phyloP scores from a whole-genome alignment of 2,888 invertebrate genomes.

The Lepeophtheirus nordmannii region DNA sequence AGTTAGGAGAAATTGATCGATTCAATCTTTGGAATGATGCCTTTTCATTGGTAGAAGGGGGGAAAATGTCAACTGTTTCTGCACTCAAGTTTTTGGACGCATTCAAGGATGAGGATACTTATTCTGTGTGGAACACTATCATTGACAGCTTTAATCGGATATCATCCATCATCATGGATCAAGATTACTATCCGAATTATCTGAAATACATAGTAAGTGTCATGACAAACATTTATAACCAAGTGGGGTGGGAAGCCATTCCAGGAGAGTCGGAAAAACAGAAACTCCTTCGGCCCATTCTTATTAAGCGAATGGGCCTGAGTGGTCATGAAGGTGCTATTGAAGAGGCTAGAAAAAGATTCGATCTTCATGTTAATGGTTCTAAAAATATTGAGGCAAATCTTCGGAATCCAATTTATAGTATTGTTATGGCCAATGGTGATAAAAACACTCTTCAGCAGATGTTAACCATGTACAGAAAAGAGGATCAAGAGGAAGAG shows the following conservation, averaged over 20 bases:
- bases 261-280: conserved; percentile 50
- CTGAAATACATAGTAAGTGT: conserved; percentile 57
- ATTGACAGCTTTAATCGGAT: conserved; percentile 58
- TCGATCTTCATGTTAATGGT: conserved; percentile 48
- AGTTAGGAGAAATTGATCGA: conserved; percentile 73
- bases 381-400: conserved; percentile 55
- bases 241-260: conserved; percentile 72
- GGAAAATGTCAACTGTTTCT: conserved; percentile 52
- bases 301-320: neutral
- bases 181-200: conserved; percentile 54
- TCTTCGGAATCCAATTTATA: conserved; percentile 67
- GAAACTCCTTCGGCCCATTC: conserved; percentile 1
- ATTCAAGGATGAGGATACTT: conserved; percentile 68
- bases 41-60: conserved; percentile 77
- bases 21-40: conserved; percentile 77
- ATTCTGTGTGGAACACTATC: conserved; percentile 80
- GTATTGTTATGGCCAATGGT: conserved; percentile 57
- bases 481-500: conserved; percentile 78
- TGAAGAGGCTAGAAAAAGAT: conserved; percentile 54
- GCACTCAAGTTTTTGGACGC: conserved; percentile 66
- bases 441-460: conserved; percentile 53
- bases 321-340: conserved; percentile 8
- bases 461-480: conserved; percentile 59
- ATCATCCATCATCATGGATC: conserved; percentile 50
- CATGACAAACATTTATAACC: conserved; percentile 52